These are phyloP conservation scores for Ceryle rudis DNA, from an alignment of 2,797 vertebrate genomes.

Conservation along the genomic window DNA sequence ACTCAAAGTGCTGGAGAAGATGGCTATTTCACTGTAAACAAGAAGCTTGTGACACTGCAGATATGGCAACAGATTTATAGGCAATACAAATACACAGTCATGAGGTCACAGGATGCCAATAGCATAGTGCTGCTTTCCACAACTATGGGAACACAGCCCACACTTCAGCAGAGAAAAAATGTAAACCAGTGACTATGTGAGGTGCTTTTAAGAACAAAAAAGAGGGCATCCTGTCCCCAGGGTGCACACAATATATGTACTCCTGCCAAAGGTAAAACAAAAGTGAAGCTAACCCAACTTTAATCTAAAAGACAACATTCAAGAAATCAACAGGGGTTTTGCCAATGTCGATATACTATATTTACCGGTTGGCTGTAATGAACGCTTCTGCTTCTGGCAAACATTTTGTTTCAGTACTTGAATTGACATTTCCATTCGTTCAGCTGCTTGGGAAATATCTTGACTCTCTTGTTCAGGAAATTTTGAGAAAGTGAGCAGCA, in stretches of 20 bases:
- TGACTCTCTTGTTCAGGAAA: slow-evolving; percentile 75
- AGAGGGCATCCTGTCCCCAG: not conserved
- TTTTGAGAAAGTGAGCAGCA: slow-evolving; percentile 78
- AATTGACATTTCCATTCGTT: slow-evolving; percentile 84
- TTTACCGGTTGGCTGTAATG: slow-evolving; percentile 77
- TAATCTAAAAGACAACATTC: not conserved
- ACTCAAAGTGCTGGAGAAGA: not conserved
- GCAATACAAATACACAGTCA: not conserved
- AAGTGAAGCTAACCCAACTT: not conserved
- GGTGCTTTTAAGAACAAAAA: not conserved
- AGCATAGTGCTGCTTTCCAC: not conserved
- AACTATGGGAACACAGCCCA: not conserved
- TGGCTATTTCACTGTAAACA: not conserved
- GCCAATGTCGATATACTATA: not conserved
- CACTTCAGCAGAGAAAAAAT: not conserved
- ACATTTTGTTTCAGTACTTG: slow-evolving; percentile 71
- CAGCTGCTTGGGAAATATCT: slow-evolving; percentile 81
- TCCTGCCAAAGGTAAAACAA: not conserved
- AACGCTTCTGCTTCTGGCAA: slow-evolving; percentile 71
- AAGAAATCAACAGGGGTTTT: not conserved
- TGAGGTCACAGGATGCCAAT: not conserved
- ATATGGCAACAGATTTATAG: not conserved
- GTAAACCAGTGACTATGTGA: not conserved
- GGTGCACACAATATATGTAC: not conserved
- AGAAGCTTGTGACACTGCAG: not conserved